Percentiles rank a stretch among this genome's conserved stretches.
phyloP scores from a whole-genome alignment of 1,140 invertebrate genomes.

The Lordiphosa collinella region DNA sequence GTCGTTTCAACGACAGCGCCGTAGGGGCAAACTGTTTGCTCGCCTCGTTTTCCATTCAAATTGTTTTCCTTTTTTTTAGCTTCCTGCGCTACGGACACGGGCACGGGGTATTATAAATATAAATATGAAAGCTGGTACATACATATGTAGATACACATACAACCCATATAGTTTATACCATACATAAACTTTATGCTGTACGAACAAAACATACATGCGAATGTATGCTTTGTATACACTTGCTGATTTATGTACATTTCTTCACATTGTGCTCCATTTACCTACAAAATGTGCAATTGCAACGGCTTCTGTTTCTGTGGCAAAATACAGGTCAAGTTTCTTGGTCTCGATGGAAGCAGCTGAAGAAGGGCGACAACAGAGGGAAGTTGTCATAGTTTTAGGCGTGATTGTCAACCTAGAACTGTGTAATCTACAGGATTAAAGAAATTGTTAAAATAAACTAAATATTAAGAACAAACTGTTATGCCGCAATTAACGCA shows the following conservation, averaged over 20 bases:
- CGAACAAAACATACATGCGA: neutral
- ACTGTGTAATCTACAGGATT: no score
- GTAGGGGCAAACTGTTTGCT: conserved; percentile 43
- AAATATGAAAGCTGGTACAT: conserved; percentile 33
- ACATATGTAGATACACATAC: conserved; percentile 1
- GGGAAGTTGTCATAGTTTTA: no score
- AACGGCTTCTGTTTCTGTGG: conserved; percentile 5
- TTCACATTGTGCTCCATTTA: conserved; percentile 52
- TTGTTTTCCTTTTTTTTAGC: conserved; percentile 43
- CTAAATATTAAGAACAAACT: no score
- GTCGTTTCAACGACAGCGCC: conserved; percentile 48
- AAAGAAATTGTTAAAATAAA: no score
- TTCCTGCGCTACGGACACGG: conserved; percentile 3
- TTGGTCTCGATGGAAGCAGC: conserved; percentile 9
- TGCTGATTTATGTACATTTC: conserved; percentile 6
- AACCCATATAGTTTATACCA: conserved; percentile 2
- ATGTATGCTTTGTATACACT: conserved; percentile 20
- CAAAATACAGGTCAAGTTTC: conserved; percentile 54
- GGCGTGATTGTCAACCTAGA: no score
- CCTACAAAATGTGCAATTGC: conserved; percentile 47
- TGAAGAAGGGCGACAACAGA: neutral
- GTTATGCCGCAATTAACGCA: no score
- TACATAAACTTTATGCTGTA: neutral
- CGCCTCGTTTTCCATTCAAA: conserved; percentile 59
- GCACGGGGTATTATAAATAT: conserved; percentile 28